phyloP scores from a whole-genome alignment of 2,797 vertebrate genomes.

The Hippocampus kuda region DNA sequence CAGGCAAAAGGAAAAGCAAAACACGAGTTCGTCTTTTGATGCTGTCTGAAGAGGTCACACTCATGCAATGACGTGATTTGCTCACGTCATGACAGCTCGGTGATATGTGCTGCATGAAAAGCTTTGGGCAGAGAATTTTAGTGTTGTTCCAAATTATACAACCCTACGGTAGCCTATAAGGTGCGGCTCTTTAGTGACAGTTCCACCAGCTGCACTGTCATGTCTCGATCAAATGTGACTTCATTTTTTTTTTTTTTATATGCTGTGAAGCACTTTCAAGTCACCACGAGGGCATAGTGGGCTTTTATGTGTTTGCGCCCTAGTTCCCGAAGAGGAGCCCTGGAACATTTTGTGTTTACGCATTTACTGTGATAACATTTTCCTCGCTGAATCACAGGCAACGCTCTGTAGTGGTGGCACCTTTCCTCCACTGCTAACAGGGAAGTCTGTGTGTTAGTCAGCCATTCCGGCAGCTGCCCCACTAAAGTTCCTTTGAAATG shows the following conservation, averaged over 20 bases:
- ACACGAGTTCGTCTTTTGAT: background rate
- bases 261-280: conserved; percentile 32
- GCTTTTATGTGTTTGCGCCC: conserved; percentile 55
- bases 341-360: conserved; percentile 60
- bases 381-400: conserved; percentile 62
- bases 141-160: background rate
- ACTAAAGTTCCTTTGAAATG: conserved; percentile 61
- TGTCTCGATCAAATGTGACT: conserved; percentile 26
- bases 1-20: background rate
- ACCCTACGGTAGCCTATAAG: too few species aligned
- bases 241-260: conserved; percentile 21
- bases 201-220: conserved; percentile 20
- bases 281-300: conserved; percentile 31
- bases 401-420: conserved; percentile 53
- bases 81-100: background rate
- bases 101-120: background rate
- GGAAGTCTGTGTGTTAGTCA: conserved; percentile 52
- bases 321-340: conserved; percentile 37
- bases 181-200: background rate
- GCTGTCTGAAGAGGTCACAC: background rate
- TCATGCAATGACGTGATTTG: background rate
- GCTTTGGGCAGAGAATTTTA: background rate
- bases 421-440: conserved; percentile 48
- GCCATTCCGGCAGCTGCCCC: conserved; percentile 37
- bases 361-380: conserved; percentile 61